A percentile compares a stretch with the other conserved stretches of the same genome.
Conservation (phyloP, 1,140 invertebrate genomes). For the Drosophila albomicans region DNA sequence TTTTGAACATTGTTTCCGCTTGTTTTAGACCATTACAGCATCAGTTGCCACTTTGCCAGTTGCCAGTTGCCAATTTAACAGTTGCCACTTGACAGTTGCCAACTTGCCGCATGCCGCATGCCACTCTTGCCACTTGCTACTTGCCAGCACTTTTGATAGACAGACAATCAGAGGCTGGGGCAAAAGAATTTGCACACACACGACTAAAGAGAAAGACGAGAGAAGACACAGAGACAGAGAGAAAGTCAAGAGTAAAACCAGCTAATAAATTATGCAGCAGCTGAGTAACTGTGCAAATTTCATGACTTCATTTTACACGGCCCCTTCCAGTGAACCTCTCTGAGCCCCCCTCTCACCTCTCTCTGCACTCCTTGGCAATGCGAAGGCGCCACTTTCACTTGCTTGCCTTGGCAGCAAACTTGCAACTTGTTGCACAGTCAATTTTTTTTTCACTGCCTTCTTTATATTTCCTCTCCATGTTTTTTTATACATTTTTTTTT, state of each 20-base stretch:
- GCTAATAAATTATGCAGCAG: conserved; percentile 78
- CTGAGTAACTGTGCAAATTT: conserved; percentile 65
- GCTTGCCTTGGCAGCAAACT: conserved; percentile 67
- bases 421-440: conserved; percentile 75
- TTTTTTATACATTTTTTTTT: not conserved
- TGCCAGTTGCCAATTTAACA: conserved; percentile 1
- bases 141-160: conserved; percentile 28
- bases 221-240: conserved; percentile 22
- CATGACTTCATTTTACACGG: conserved; percentile 66
- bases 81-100: not conserved
- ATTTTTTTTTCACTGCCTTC: conserved; percentile 28
- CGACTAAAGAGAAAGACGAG: conserved; percentile 4
- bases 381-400: conserved; percentile 66
- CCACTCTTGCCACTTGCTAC: conserved; percentile 7
- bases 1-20: conserved; percentile 5
- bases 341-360: not conserved
- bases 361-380: not conserved
- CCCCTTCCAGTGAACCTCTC: not conserved
- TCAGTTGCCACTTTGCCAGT: not conserved
- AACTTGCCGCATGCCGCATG: not conserved
- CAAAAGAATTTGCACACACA: conserved; percentile 48
- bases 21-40: not conserved
- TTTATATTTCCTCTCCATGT: not conserved
- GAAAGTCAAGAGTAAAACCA: conserved; percentile 37
- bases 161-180: conserved; percentile 22